phyloP scores from a whole-genome alignment of 1,140 invertebrate genomes.

The Zaprionus gabonicus region DNA sequence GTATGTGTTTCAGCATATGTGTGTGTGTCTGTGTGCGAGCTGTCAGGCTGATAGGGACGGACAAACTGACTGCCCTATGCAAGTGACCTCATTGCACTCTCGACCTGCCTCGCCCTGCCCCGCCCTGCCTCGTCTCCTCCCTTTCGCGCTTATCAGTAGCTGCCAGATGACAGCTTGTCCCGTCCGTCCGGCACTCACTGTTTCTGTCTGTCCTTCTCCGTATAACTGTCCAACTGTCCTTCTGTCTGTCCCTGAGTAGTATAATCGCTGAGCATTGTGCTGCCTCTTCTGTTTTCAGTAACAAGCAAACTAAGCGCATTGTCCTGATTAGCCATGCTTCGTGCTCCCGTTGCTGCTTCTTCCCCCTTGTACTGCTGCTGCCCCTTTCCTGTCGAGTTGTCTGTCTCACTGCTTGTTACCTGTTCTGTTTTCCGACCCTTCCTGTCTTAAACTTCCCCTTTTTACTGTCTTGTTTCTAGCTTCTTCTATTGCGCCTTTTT shows the following conservation, averaged over 20 bases:
- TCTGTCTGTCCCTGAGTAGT: background rate
- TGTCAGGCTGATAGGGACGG: slow-evolving; percentile 12
- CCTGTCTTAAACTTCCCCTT: background rate
- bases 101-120: background rate
- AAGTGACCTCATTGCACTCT: slow-evolving; percentile 64
- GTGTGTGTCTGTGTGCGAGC: background rate
- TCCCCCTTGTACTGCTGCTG: background rate
- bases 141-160: slow-evolving; percentile 59
- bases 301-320: slow-evolving; percentile 43
- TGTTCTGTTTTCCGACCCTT: background rate
- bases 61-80: slow-evolving; percentile 5
- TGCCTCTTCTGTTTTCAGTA: slow-evolving; percentile 1
- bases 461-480: background rate
- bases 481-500: background rate
- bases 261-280: slow-evolving; percentile 15
- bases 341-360: background rate
- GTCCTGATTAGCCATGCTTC: slow-evolving; percentile 48
- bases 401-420: background rate
- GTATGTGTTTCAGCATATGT: background rate
- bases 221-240: background rate
- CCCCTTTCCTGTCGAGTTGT: background rate
- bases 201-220: background rate
- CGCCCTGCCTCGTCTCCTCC: slow-evolving; percentile 24
- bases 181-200: background rate
- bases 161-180: slow-evolving; percentile 19